Conservation (phyloP, 2,113 vertebrate species). For the Pandion haliaetus region DNA sequence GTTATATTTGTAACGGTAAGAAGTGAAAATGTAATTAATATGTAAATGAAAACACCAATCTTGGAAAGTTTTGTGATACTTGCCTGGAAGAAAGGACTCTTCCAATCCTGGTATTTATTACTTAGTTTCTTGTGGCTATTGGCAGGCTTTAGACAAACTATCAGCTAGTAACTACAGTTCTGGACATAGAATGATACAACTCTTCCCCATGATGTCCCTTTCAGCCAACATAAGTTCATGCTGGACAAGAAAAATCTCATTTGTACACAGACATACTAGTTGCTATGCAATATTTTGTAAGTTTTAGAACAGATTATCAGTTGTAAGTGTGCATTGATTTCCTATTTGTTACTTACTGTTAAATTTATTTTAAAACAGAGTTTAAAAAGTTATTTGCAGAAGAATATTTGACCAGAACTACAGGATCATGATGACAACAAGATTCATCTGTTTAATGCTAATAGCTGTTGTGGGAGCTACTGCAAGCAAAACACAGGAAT, state of each 20-base stretch:
- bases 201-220: neutral
- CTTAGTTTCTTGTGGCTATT: neutral
- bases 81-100: neutral
- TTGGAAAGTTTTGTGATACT: neutral
- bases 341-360: neutral
- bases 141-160: neutral
- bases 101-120: neutral
- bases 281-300: neutral
- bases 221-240: neutral
- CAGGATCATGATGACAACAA: constrained; percentile 69
- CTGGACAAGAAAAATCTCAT: neutral
- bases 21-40: neutral
- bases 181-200: neutral
- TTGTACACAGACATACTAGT: neutral
- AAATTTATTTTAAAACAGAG: constrained; percentile 50
- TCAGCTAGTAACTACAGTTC: neutral
- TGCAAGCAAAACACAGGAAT: constrained; percentile 73
- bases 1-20: neutral
- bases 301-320: neutral
- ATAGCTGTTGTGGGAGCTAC: constrained; percentile 64
- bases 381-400: constrained; percentile 5
- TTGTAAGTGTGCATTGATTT: neutral
- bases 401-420: neutral
- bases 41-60: neutral
- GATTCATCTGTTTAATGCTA: constrained; percentile 78